Evolutionary conservation across 2,797 vertebrate species (phyloP).

Genomic region (Perodicticus potto): DNA sequence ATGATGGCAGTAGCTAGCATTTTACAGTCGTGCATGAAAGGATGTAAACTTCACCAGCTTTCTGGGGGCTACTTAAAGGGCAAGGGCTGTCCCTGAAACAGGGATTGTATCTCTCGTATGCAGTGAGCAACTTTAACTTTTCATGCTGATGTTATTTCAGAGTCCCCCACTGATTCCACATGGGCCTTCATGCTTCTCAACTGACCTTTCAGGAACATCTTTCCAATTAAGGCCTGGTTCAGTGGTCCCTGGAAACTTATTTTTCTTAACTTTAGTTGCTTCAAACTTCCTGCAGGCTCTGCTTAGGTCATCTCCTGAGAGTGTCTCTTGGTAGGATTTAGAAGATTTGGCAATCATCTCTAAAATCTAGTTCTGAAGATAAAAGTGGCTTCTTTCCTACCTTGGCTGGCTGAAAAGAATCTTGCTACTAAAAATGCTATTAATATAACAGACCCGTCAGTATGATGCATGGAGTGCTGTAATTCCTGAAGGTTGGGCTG

Average conservation of each 20-base stretch:
- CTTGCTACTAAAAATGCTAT: conserved; percentile 59
- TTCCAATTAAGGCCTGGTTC: not conserved
- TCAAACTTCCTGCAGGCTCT: not conserved
- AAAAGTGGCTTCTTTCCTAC: conserved; percentile 65
- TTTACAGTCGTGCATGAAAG: not conserved
- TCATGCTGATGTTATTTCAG: not conserved
- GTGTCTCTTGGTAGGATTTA: conserved; percentile 37
- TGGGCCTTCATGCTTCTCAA: not conserved
- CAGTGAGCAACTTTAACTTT: not conserved
- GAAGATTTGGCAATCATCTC: conserved; percentile 54
- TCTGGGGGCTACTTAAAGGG: not conserved
- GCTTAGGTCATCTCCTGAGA: conserved; percentile 1
- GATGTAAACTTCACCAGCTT: not conserved
- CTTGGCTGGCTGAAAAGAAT: conserved; percentile 64
- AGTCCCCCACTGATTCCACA: not conserved
- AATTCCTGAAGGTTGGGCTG: not conserved
- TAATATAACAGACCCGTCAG: not conserved
- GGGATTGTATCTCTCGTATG: not conserved
- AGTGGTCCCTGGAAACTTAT: not conserved
- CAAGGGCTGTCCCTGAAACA: too few relatives aligned
- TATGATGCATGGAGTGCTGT: not conserved
- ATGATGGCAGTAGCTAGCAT: not conserved
- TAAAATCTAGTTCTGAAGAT: conserved; percentile 50
- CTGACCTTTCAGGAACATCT: not conserved
- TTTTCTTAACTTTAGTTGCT: not conserved